Conservation (phyloP, 2,113 vertebrate species). For the Eretmochelys imbricata region DNA sequence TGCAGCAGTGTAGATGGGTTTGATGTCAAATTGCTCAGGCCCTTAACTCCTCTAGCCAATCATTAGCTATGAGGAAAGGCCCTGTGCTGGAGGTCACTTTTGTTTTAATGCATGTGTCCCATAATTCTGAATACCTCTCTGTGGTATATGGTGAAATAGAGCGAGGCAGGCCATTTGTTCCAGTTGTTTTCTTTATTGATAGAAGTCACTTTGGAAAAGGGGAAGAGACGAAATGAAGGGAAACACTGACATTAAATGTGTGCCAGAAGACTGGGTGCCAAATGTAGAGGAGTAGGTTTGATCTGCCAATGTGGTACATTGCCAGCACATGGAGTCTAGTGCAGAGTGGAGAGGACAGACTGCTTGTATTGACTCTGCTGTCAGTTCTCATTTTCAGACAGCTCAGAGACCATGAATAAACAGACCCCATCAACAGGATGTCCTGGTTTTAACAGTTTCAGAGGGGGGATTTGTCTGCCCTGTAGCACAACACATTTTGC, state of each 20-base stretch:
- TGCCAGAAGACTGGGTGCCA: background rate
- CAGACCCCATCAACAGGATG: conserved; percentile 14
- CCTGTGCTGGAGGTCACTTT: background rate
- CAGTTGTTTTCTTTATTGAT: background rate
- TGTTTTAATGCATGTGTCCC: background rate
- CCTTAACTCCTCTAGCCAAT: background rate
- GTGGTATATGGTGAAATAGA: background rate
- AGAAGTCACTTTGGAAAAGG: rapidly evolving
- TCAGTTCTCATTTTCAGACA: conserved; percentile 69
- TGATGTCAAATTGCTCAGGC: background rate
- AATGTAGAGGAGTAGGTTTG: background rate
- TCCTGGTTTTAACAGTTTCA: conserved; percentile 59
- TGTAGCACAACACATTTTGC: background rate
- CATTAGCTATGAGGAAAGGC: background rate
- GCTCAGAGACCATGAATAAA: conserved; percentile 54
- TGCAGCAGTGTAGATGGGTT: background rate
- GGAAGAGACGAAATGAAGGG: background rate
- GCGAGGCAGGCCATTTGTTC: background rate
- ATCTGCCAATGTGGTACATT: background rate
- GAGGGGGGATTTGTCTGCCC: conserved; percentile 14
- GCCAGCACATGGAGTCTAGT: background rate
- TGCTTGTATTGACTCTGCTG: conserved; percentile 52
- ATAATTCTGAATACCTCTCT: background rate
- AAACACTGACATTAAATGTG: background rate
- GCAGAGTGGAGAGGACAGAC: background rate